phyloP scores from a whole-genome alignment of 2,113 vertebrate species.

The Pterocles gutturalis region DNA sequence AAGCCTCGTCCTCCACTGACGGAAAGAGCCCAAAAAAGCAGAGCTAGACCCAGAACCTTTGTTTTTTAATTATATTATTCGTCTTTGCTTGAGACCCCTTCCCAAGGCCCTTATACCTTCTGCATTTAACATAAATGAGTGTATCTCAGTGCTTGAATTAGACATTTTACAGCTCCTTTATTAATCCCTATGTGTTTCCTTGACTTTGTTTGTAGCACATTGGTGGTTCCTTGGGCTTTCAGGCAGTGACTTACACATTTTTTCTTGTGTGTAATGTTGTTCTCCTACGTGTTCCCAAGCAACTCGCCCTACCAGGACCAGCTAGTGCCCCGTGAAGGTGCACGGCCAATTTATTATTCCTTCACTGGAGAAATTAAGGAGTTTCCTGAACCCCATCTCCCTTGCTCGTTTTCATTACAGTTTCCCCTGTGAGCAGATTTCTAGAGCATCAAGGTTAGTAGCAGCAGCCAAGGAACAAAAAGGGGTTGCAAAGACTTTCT shows the following conservation, averaged over 20 bases:
- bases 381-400: not conserved
- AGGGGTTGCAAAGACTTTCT: not conserved
- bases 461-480: not conserved
- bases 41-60: not conserved
- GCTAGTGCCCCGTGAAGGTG: fast-evolving
- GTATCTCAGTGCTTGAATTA: not conserved
- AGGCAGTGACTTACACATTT: not conserved
- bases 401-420: not conserved
- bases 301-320: not conserved
- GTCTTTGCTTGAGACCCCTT: not conserved
- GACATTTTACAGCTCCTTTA: not conserved
- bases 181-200: not conserved
- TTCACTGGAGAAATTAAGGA: not conserved
- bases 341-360: not conserved
- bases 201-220: fast-evolving
- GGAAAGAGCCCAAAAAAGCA: not conserved
- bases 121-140: not conserved
- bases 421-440: not conserved
- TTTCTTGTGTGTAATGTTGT: fast-evolving
- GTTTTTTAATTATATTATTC: not conserved
- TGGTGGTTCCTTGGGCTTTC: not conserved
- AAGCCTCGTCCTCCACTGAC: not conserved
- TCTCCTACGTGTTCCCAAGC: not conserved
- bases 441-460: not conserved
- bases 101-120: not conserved